Conservation (phyloP, 64 coral and sea anemone species). For the Astreopora myriophthalma region DNA sequence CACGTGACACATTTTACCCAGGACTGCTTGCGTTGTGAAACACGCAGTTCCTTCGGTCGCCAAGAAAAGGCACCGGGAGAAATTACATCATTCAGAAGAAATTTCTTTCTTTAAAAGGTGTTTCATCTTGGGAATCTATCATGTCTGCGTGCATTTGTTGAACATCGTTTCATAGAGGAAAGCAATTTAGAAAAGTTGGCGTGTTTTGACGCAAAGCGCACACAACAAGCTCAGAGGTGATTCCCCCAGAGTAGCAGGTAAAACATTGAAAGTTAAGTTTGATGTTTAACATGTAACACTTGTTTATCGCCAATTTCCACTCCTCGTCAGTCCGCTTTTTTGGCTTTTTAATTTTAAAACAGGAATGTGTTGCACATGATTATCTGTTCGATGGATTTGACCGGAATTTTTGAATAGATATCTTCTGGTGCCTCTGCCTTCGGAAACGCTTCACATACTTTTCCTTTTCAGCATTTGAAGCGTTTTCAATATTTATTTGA, state of each 20-base stretch:
- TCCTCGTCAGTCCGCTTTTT: neutral
- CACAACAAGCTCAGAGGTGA: neutral
- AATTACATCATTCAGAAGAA: slow-evolving; percentile 17
- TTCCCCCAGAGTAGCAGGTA: slow-evolving; percentile 35
- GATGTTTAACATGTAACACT: neutral
- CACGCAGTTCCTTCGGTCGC: neutral
- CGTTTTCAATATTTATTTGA: neutral
- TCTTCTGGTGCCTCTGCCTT: neutral
- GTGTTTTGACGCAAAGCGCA: neutral
- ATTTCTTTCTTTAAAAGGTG: neutral
- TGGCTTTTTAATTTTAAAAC: neutral
- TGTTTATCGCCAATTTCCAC: neutral
- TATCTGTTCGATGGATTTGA: neutral
- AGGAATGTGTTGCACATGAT: neutral
- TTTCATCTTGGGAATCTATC: neutral
- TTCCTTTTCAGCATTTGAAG: neutral
- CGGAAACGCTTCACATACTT: slow-evolving; percentile 14
- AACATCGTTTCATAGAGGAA: neutral
- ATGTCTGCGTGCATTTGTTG: neutral
- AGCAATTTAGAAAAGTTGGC: neutral
- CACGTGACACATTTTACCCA: slow-evolving; percentile 7
- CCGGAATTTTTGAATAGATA: neutral
- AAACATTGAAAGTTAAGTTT: no score
- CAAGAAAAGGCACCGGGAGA: neutral
- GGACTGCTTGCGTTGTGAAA: neutral